Evolutionary conservation across 2,113 vertebrate species (phyloP).

Genomic region (Phylloscopus whistleri): DNA sequence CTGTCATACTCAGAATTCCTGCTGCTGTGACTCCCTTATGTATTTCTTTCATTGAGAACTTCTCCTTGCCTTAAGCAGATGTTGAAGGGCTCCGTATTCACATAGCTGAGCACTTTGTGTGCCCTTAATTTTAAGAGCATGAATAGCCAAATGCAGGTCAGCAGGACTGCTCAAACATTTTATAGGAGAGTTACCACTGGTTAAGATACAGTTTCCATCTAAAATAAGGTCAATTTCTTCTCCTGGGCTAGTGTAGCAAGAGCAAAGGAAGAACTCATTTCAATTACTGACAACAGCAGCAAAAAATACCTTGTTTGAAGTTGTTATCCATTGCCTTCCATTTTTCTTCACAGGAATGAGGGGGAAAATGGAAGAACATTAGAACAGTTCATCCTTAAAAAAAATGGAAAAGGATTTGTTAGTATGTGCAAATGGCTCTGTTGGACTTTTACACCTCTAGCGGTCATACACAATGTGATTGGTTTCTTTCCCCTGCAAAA

Average conservation of each 20-base stretch:
- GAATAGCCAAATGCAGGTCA: neutral
- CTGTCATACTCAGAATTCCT: neutral
- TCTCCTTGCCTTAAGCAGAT: neutral
- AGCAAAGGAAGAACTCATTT: neutral
- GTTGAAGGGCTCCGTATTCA: neutral
- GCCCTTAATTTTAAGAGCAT: neutral
- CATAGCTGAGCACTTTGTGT: neutral
- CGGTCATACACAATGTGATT: neutral
- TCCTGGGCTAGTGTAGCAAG: neutral
- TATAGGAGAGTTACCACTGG: neutral
- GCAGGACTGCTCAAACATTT: neutral
- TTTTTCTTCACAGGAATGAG: neutral
- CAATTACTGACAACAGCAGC: neutral
- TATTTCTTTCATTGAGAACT: neutral
- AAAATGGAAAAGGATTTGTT: neutral
- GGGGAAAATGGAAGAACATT: neutral
- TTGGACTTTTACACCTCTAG: neutral
- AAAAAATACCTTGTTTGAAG: neutral
- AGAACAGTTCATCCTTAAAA: neutral
- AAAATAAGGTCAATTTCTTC: neutral
- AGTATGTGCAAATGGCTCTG: neutral
- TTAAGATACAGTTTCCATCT: neutral
- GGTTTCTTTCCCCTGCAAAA: neutral
- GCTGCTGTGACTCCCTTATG: neutral
- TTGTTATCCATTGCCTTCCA: neutral